These are phyloP conservation scores for Camelus dromedarius DNA, from an alignment of 2,113 vertebrate species.

Conservation along the genomic window DNA sequence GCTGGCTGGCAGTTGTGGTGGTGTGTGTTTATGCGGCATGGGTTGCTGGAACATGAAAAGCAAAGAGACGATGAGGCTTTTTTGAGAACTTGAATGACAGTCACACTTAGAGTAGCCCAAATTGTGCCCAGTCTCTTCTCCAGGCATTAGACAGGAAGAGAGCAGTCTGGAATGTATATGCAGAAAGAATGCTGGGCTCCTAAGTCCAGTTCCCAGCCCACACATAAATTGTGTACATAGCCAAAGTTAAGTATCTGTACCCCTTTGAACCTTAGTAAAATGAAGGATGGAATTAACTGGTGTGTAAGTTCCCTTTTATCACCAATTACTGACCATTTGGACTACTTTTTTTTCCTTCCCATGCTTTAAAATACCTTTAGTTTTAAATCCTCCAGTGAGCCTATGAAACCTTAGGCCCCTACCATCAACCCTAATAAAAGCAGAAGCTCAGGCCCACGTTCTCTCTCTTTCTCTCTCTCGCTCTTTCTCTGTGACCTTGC, in stretches of 20 bases:
- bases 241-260: background rate
- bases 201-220: background rate
- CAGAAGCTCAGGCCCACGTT: background rate
- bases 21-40: background rate
- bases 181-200: background rate
- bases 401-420: background rate
- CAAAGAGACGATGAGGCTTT: background rate
- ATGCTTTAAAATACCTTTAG: background rate
- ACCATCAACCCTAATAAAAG: background rate
- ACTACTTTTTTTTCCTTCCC: background rate
- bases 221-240: too few relatives aligned
- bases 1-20: background rate
- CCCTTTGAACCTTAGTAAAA: background rate
- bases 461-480: background rate
- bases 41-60: background rate
- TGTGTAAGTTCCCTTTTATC: background rate
- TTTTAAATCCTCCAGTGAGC: background rate
- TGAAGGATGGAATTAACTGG: background rate
- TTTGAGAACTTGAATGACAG: background rate
- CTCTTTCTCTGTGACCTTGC: background rate
- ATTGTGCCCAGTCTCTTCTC: background rate
- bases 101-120: background rate
- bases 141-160: background rate
- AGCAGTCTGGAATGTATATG: too few relatives aligned
- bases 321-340: background rate